These are phyloP conservation scores for Melanocharis versteri DNA, from an alignment of 2,113 vertebrate genomes.

Conservation along the genomic window DNA sequence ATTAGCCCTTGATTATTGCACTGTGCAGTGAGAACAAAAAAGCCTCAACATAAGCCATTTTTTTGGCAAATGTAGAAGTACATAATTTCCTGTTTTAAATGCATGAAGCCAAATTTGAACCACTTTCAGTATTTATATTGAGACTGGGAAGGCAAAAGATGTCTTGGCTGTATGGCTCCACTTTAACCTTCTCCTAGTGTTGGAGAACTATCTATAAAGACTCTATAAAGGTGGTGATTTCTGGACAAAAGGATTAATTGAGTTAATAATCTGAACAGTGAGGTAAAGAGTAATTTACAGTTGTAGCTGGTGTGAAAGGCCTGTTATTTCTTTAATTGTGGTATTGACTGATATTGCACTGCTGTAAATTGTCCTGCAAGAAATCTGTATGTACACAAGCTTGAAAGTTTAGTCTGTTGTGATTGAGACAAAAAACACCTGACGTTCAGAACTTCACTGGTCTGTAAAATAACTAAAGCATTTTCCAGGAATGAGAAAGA, in stretches of 20 bases:
- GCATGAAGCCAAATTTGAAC: neutral
- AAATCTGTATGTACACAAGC: neutral
- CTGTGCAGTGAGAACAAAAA: neutral
- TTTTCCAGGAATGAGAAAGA: conserved; percentile 12
- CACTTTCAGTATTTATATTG: neutral
- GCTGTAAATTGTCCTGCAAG: conserved; percentile 12
- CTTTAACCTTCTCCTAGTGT: neutral
- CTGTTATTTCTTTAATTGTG: neutral
- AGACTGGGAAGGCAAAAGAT: neutral
- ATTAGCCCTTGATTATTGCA: neutral
- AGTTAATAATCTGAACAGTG: neutral
- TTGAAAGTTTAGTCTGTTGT: neutral
- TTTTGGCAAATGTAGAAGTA: neutral
- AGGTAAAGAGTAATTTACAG: neutral
- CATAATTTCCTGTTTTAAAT: neutral
- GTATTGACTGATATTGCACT: neutral
- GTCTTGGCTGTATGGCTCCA: neutral
- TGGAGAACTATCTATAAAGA: neutral
- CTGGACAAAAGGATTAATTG: neutral
- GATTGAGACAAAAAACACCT: neutral
- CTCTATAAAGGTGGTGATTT: neutral
- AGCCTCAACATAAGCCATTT: neutral
- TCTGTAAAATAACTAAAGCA: conserved; percentile 33
- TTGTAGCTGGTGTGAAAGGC: neutral
- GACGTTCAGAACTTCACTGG: neutral